Percentiles rank a stretch among this genome's conserved stretches.
These are phyloP conservation scores for Hydropsyche betteni DNA, from an alignment of 2,888 invertebrate genomes.

Conservation along the genomic window DNA sequence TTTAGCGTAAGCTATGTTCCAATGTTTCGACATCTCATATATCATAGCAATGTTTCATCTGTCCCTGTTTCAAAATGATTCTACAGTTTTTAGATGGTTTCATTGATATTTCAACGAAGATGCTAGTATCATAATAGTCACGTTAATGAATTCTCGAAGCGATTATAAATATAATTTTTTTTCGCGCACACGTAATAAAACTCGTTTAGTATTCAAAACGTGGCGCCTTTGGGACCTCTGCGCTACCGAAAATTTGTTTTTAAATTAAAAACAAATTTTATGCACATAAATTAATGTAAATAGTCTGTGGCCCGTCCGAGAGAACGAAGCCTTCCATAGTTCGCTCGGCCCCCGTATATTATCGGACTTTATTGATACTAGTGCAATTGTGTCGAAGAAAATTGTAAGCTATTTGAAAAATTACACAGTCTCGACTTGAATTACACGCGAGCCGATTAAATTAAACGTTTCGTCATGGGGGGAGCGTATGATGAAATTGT, in stretches of 20 bases:
- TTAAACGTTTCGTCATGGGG: too few species aligned
- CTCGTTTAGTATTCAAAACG: slow-evolving; percentile 21
- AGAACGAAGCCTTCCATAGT: too few species aligned
- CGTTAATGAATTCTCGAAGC: slow-evolving; percentile 24
- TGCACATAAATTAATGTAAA: slow-evolving; percentile 25
- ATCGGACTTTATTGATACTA: too few species aligned
- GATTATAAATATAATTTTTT: slow-evolving; percentile 15
- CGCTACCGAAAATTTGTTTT: slow-evolving; percentile 16
- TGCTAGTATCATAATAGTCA: not conserved
- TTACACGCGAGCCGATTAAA: too few species aligned
- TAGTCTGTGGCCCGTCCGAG: not conserved
- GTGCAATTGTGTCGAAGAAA: too few species aligned
- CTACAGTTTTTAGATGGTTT: too few species aligned
- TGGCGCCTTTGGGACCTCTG: not conserved
- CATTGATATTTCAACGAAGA: too few species aligned
- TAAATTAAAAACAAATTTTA: slow-evolving; percentile 19
- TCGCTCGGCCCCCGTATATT: too few species aligned
- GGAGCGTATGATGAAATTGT: too few species aligned
- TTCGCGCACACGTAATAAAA: not conserved
- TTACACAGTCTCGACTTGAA: too few species aligned
- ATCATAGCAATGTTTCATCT: slow-evolving; percentile 7
- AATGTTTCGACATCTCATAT: not conserved
- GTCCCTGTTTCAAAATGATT: not conserved
- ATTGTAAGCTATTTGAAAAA: too few species aligned
- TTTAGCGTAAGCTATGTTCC: slow-evolving; percentile 17